Conservation (phyloP, 1,140 invertebrate species). For the Elysia chlorotica region DNA sequence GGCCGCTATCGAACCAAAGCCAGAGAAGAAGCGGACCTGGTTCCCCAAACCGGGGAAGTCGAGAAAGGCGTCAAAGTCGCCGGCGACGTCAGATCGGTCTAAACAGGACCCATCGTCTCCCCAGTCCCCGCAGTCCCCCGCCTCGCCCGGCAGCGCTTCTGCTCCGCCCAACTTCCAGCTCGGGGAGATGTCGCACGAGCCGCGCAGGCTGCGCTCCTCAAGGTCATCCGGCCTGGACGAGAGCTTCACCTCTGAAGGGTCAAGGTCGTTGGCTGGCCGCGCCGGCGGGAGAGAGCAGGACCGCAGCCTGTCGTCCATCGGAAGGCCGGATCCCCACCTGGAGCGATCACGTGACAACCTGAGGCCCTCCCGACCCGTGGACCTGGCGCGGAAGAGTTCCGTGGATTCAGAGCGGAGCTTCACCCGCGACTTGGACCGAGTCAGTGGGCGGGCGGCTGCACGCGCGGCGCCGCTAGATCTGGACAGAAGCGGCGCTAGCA, state of each 20-base stretch:
- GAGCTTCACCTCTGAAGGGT: constrained; percentile 8
- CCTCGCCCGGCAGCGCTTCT: too few relatives aligned
- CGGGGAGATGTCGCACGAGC: constrained; percentile 10
- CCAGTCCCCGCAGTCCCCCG: too few relatives aligned
- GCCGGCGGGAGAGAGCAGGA: not conserved
- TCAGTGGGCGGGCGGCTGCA: not conserved
- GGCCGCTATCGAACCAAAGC: not conserved
- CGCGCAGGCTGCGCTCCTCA: constrained; percentile 1
- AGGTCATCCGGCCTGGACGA: not conserved
- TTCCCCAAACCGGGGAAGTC: constrained; percentile 19
- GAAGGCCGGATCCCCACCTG: not conserved
- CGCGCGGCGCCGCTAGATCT: not conserved
- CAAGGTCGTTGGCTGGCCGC: not conserved
- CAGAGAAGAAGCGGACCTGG: constrained; percentile 17
- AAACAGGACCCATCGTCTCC: too few relatives aligned
- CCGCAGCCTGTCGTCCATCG: not conserved
- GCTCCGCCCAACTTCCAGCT: constrained; percentile 16
- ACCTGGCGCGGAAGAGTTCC: constrained; percentile 1
- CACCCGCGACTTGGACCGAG: not conserved
- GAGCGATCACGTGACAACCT: not conserved
- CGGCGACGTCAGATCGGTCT: too few relatives aligned
- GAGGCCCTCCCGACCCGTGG: too few relatives aligned
- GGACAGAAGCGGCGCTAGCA: not conserved
- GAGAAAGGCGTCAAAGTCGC: not conserved
- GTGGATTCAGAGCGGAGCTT: not conserved